These are phyloP conservation scores for Microplitis deprimator DNA, from an alignment of 2,888 invertebrate genomes.

Conservation along the genomic window DNA sequence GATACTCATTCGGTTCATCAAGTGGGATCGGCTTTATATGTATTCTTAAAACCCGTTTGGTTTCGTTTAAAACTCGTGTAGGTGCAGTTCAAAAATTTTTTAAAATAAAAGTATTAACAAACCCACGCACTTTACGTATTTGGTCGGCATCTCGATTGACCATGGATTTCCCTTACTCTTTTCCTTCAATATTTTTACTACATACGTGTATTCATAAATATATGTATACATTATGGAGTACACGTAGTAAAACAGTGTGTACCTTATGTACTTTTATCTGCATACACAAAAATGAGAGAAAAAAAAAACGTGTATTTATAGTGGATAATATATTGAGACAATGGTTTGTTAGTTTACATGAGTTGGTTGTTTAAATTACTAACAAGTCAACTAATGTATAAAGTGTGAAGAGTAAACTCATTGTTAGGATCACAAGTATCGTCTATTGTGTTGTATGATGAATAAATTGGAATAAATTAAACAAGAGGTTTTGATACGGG, in stretches of 20 bases:
- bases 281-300: background rate
- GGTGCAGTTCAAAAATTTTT: constrained; percentile 55
- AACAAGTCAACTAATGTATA: background rate
- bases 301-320: constrained; percentile 21
- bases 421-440: background rate
- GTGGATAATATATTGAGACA: background rate
- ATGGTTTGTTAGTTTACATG: background rate
- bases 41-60: constrained; percentile 36
- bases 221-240: background rate
- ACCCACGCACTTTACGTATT: constrained; percentile 63
- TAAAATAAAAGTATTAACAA: constrained; percentile 42
- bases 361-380: constrained; percentile 14
- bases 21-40: constrained; percentile 29
- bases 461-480: constrained; percentile 18
- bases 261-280: background rate
- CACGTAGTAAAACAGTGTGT: background rate
- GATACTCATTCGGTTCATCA: constrained; percentile 33
- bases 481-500: constrained; percentile 13
- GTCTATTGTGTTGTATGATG: background rate
- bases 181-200: constrained; percentile 3
- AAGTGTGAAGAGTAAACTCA: constrained; percentile 1
- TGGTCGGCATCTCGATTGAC: constrained; percentile 50
- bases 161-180: constrained; percentile 14
- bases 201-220: constrained; percentile 4
- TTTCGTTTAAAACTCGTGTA: constrained; percentile 49